phyloP scores from a whole-genome alignment of 2,797 vertebrate species.

The Garrulus glandarius region DNA sequence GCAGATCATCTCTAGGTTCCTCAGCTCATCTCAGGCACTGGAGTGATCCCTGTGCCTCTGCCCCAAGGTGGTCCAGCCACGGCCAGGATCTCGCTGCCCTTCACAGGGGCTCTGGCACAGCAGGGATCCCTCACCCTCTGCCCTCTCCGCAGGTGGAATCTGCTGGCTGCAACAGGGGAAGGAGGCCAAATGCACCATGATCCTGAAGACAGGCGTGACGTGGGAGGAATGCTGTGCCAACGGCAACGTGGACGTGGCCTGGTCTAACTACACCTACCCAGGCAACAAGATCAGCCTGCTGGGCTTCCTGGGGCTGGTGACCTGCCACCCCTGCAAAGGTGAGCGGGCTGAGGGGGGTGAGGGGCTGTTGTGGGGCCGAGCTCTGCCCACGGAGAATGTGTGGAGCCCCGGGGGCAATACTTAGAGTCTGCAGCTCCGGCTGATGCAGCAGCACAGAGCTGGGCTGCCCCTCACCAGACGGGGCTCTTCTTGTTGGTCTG shows the following conservation, averaged over 20 bases:
- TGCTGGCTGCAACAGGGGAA: conserved; percentile 93
- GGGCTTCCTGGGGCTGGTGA: conserved; percentile 90
- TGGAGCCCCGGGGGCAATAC: background rate
- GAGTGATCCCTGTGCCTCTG: rapidly evolving
- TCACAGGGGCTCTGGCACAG: rapidly evolving
- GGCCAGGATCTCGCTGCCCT: rapidly evolving
- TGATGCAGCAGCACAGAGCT: background rate
- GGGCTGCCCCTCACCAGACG: background rate
- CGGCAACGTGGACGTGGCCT: conserved; percentile 87
- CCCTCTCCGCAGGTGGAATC: conserved; percentile 82
- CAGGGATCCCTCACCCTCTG: background rate
- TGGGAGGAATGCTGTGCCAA: conserved; percentile 91
- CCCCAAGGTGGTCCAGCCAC: rapidly evolving
- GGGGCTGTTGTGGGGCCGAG: background rate
- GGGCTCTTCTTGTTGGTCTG: background rate
- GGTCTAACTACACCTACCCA: conserved; percentile 91
- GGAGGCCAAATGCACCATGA: conserved; percentile 90
- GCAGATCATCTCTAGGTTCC: background rate
- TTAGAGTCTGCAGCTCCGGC: rapidly evolving
- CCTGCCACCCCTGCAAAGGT: conserved; percentile 96
- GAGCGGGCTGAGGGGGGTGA: background rate
- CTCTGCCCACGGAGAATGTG: background rate
- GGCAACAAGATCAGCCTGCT: conserved; percentile 94
- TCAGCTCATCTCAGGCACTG: rapidly evolving
- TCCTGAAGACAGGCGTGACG: conserved; percentile 88